These are phyloP conservation scores for Acromyrmex charruanus DNA, from an alignment of 1,140 invertebrate species.

Conservation along the genomic window DNA sequence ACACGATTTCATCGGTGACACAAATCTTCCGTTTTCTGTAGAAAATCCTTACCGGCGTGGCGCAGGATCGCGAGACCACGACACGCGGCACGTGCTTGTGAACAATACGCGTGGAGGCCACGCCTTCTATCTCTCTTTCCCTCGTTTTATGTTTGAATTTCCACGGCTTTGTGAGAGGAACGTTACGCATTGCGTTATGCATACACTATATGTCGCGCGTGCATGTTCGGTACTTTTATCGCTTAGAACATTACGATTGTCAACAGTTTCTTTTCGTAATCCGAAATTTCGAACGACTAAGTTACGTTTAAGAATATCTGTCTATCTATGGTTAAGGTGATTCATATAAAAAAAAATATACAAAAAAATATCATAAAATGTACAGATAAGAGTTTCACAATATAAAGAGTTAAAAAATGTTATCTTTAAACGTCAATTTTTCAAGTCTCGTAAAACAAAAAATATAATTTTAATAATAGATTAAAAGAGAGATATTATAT, in stretches of 20 bases:
- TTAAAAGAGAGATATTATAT: background rate
- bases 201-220: background rate
- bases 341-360: background rate
- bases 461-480: background rate
- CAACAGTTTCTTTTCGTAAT: background rate
- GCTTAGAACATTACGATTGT: background rate
- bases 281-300: background rate
- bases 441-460: background rate
- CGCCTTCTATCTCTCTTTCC: conserved; percentile 13
- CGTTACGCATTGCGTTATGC: background rate
- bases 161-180: background rate
- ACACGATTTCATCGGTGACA: conserved; percentile 72
- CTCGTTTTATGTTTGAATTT: conserved; percentile 16
- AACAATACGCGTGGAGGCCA: conserved; percentile 22
- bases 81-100: conserved; percentile 57
- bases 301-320: background rate
- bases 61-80: conserved; percentile 25
- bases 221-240: conserved; percentile 20
- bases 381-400: background rate
- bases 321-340: background rate
- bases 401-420: background rate
- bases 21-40: conserved; percentile 67
- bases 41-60: conserved; percentile 53
- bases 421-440: background rate
- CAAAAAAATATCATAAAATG: background rate